Evolutionary conservation across 2,888 invertebrate genomes (phyloP).

Genomic region (Chrysodeixis includens): DNA sequence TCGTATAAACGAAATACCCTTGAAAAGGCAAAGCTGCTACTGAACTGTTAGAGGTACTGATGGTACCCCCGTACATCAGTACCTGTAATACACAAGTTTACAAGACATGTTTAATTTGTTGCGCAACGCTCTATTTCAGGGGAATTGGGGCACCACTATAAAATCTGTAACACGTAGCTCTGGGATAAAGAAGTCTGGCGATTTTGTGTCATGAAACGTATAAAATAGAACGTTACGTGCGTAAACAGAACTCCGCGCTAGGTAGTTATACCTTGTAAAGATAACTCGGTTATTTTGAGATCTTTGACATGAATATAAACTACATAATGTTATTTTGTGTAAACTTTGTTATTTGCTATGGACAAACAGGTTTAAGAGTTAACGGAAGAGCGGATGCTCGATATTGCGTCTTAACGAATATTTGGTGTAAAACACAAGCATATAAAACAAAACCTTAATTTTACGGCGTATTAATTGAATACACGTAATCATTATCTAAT

Average conservation of each 20-base stretch:
- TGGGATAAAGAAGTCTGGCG: slow-evolving; percentile 39
- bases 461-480: no score
- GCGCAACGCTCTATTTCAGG: slow-evolving; percentile 53
- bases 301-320: not conserved
- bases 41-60: no score
- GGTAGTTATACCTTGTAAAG: slow-evolving; percentile 13
- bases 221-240: slow-evolving; percentile 29
- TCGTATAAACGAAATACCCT: slow-evolving; percentile 32
- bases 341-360: not conserved
- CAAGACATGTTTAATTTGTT: slow-evolving; percentile 50
- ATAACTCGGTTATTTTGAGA: not conserved
- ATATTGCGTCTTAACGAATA: no score
- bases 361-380: no score
- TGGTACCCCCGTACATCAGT: slow-evolving; percentile 24
- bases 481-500: no score
- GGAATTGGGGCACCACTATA: slow-evolving; percentile 51
- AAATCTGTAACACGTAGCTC: slow-evolving; percentile 34
- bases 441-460: no score
- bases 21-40: slow-evolving; percentile 22
- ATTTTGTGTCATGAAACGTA: slow-evolving; percentile 36
- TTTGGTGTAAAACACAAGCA: no score
- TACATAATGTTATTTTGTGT: slow-evolving; percentile 1
- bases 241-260: slow-evolving; percentile 5
- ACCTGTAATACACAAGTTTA: slow-evolving; percentile 34
- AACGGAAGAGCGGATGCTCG: no score